Base-by-base conservation (phyloP, 1,140 invertebrate genomes). In the Eupeodes corollae region DNA sequence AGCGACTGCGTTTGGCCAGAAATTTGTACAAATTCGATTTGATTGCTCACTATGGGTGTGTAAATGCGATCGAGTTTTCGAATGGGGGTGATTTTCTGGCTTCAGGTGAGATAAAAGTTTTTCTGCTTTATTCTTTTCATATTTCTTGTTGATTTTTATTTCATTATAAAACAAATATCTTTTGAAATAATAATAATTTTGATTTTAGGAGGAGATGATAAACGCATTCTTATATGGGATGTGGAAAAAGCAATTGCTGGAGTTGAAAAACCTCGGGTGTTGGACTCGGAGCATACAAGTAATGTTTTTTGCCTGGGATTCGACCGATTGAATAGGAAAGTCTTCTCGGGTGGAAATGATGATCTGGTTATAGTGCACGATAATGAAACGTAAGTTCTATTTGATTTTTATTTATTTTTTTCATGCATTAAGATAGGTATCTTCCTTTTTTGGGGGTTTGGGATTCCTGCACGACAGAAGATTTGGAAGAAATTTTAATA, bases 61-160 rank as follows among this genome's bases (percentile, higher is more conserved):
- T 97, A 19, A 97, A 97, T 77, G 91, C 91, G 19, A 86, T 96
- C 54, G 92, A 96, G 70, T 97, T 96, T 75, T 92, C 88, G 5
- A 77, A 79, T 44, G 80, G 89, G 70, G 91, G 91, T 50, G 79
- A 88, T 63, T 78, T 82, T 47, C 76, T 97, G 42, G 79, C 86
- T 50, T 96, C 91, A 59, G 91, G 91, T 94, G 75, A 70, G 55
- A 50, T 6, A 12, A 26, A 15, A 15, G 3, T 9, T 15, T 21
- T 56, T 54, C 52, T 59, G 48, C 61, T 60, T 55, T 48, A 31
- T 0, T 32, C 3, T 37, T 14, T 37, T 37, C 15, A 26, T 26
- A 3, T 26, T 26, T 26, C n/a, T n/a, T n/a, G n/a, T n/a, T 34
- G n/a, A 34, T 34, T 34, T 34, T 34, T 34, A 10, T 34, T 34